Percentiles rank a stretch among this genome's conserved stretches.
Evolutionary conservation across 2,113 vertebrate genomes (phyloP).

Genomic region (Malurus elegans): DNA sequence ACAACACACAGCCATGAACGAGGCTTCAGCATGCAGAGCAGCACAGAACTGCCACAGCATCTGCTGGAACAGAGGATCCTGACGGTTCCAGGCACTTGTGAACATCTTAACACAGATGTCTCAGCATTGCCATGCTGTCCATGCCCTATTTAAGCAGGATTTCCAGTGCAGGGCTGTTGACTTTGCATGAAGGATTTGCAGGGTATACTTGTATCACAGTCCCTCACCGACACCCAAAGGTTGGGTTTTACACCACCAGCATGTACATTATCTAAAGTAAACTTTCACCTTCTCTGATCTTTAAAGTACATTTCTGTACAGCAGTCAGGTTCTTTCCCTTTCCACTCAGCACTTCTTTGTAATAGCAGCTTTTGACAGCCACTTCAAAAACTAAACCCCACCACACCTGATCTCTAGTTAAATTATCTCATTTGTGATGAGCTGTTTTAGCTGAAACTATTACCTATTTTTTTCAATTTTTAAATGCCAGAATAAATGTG

Average conservation of each 20-base stretch:
- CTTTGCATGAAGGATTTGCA: background rate
- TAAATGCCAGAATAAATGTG: background rate
- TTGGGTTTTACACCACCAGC: background rate
- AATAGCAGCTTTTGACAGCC: background rate
- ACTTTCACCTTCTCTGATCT: background rate
- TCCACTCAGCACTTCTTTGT: background rate
- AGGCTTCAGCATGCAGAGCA: background rate
- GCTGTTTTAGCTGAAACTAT: background rate
- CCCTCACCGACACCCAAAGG: accelerated
- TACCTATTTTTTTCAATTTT: background rate
- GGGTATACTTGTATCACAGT: accelerated
- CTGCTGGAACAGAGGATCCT: accelerated
- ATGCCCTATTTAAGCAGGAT: background rate
- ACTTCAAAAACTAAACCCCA: background rate
- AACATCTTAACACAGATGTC: accelerated
- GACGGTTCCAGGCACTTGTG: accelerated
- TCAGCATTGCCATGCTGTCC: background rate
- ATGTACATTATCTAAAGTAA: background rate
- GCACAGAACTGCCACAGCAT: background rate
- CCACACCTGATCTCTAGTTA: accelerated
- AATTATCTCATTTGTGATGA: background rate
- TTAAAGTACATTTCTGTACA: background rate
- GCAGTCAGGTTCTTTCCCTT: background rate
- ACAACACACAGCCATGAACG: accelerated
- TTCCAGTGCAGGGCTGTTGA: accelerated